These are phyloP conservation scores for Thinocorus orbignyianus DNA, from an alignment of 2,113 vertebrate species.

Conservation along the genomic window DNA sequence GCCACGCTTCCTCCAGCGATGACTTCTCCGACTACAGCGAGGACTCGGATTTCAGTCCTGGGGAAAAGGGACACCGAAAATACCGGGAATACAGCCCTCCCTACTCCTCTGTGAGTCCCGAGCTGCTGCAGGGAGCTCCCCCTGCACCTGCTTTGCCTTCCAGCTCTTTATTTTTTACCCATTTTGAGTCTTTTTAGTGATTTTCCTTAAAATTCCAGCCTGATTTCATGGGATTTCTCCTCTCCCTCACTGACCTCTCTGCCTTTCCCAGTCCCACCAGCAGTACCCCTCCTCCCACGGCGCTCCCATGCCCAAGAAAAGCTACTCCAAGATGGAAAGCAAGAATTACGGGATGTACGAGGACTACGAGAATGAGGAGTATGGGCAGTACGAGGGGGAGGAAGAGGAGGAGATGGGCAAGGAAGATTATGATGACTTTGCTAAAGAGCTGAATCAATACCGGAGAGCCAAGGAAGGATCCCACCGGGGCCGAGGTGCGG, in stretches of 20 bases:
- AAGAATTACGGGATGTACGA: slow-evolving; percentile 85
- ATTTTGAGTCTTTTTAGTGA: no score
- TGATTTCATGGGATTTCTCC: no score
- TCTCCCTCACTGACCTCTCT: not conserved
- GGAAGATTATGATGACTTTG: slow-evolving; percentile 90
- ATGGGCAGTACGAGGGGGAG: slow-evolving; percentile 82
- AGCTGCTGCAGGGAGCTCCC: not conserved
- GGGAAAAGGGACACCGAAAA: slow-evolving; percentile 87
- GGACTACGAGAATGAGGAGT: slow-evolving; percentile 87
- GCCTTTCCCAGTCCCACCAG: slow-evolving; percentile 74
- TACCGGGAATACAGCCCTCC: slow-evolving; percentile 93
- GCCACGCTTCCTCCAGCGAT: slow-evolving; percentile 92
- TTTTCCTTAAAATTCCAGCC: no score
- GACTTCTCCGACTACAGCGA: slow-evolving; percentile 93
- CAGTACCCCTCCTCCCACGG: slow-evolving; percentile 78
- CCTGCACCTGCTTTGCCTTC: not conserved
- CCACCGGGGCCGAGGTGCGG: slow-evolving; percentile 65
- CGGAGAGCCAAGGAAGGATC: slow-evolving; percentile 89
- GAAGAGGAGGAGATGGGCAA: slow-evolving; percentile 84
- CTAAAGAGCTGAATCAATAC: slow-evolving; percentile 93
- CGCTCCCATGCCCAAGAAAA: slow-evolving; percentile 80
- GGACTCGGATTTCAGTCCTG: slow-evolving; percentile 92
- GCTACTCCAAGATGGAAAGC: slow-evolving; percentile 91
- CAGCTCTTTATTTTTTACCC: not conserved
- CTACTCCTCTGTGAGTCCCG: slow-evolving; percentile 76